Percentiles rank a stretch among this genome's conserved stretches.
Conservation (phyloP, 2,797 vertebrate species). For the Sciaenops ocellatus region DNA sequence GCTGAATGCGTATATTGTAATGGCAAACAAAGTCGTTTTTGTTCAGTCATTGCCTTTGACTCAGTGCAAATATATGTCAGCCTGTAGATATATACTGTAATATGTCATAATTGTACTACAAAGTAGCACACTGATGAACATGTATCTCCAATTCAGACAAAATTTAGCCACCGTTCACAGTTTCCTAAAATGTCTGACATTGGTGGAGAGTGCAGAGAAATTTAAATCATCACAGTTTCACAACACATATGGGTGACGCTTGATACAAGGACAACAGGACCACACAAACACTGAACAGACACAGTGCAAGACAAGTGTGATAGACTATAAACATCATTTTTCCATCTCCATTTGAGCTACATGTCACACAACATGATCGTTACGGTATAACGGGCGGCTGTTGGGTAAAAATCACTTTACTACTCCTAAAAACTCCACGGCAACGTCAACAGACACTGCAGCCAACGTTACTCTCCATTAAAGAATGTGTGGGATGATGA, state of each 20-base stretch:
- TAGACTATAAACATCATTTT: background rate
- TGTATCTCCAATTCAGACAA: background rate
- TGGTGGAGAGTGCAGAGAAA: background rate
- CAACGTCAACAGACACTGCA: background rate
- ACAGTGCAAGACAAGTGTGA: background rate
- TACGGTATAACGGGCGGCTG: background rate
- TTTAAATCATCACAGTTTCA: background rate
- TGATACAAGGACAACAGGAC: background rate
- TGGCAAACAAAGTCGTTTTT: background rate
- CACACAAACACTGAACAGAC: constrained; percentile 31
- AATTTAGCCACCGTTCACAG: no score
- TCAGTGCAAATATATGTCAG: constrained; percentile 7
- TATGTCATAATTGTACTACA: background rate
- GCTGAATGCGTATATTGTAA: background rate
- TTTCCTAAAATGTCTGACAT: background rate
- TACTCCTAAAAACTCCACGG: background rate
- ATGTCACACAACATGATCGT: background rate
- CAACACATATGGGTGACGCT: background rate
- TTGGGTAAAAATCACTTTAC: no score
- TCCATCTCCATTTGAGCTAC: background rate
- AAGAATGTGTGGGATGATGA: background rate
- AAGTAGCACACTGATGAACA: background rate
- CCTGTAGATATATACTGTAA: background rate
- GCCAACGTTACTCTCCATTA: background rate
- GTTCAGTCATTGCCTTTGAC: constrained; percentile 2